Evolutionary conservation across 2,113 vertebrate species (phyloP).

Genomic region (Pao palembangensis): DNA sequence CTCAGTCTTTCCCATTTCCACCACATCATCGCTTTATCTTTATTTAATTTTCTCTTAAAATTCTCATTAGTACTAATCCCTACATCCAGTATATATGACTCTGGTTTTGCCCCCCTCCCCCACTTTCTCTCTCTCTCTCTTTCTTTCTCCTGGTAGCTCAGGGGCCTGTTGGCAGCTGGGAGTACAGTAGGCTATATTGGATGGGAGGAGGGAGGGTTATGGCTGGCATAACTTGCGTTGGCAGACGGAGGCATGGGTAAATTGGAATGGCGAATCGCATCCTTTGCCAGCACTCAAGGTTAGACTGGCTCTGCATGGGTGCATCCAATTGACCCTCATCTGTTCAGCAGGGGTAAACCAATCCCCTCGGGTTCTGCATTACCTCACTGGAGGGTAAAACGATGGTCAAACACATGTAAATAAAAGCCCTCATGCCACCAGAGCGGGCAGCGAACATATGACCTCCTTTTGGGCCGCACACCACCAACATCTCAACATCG

Average conservation of each 20-base stretch:
- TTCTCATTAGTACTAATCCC: constrained; percentile 37
- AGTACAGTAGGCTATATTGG: constrained; percentile 21
- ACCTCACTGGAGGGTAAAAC: constrained; percentile 17
- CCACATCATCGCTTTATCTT: constrained; percentile 18
- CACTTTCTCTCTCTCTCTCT: constrained; percentile 30
- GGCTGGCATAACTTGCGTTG: constrained; percentile 55
- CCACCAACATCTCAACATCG: neutral
- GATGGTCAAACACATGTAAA: constrained; percentile 3
- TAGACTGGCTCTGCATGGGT: constrained; percentile 46
- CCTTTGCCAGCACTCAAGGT: constrained; percentile 57
- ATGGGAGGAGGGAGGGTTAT: constrained; percentile 25
- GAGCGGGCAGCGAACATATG: constrained; percentile 16
- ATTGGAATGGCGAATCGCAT: constrained; percentile 53
- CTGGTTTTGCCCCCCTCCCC: constrained; percentile 25
- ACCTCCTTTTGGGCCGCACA: constrained; percentile 21
- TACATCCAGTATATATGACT: neutral
- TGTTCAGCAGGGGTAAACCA: constrained; percentile 51
- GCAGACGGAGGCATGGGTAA: constrained; percentile 39
- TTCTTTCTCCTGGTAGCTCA: constrained; percentile 34
- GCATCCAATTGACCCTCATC: constrained; percentile 63
- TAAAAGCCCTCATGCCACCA: constrained; percentile 8
- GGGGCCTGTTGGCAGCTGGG: constrained; percentile 57
- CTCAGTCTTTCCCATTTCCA: constrained; percentile 14
- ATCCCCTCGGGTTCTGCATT: constrained; percentile 35
- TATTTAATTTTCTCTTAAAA: constrained; percentile 48